Evolutionary conservation across 2,888 invertebrate species (phyloP).

Genomic region (Lycaena phlaeas): DNA sequence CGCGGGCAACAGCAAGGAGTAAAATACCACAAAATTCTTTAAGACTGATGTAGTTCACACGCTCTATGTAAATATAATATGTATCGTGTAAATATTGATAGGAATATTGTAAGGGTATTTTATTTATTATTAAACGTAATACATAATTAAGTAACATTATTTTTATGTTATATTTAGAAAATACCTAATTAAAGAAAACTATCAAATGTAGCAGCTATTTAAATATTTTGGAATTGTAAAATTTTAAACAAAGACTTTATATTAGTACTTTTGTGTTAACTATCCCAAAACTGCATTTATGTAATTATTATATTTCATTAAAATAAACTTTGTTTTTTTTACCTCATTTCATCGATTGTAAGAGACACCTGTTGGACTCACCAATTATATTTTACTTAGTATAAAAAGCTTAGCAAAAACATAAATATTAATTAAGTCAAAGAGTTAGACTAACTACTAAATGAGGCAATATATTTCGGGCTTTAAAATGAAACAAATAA

Average conservation of each 20-base stretch:
- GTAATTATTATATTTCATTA: constrained; percentile 14
- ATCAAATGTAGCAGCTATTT: not conserved
- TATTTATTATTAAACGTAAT: constrained; percentile 19
- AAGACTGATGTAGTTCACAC: constrained; percentile 25
- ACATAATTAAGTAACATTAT: constrained; percentile 3
- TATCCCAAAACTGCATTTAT: constrained; percentile 54
- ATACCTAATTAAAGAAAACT: not conserved
- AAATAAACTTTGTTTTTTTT: not conserved
- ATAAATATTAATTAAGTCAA: too few species aligned
- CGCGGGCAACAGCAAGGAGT: too few species aligned
- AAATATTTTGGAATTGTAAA: constrained; percentile 8
- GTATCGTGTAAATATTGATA: constrained; percentile 16
- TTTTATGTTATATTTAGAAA: constrained; percentile 2
- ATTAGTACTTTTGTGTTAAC: constrained; percentile 46
- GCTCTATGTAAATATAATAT: constrained; percentile 24
- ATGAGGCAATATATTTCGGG: too few species aligned
- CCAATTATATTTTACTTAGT: too few species aligned
- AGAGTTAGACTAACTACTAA: too few species aligned
- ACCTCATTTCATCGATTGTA: not conserved
- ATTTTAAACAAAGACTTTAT: constrained; percentile 27
- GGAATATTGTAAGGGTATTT: constrained; percentile 10
- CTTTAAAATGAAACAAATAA: too few species aligned
- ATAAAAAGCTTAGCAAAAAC: too few species aligned
- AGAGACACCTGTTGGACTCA: not conserved
- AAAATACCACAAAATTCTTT: not conserved